Conservation (phyloP, 1,140 invertebrate genomes). For the Drosophila leontia region DNA sequence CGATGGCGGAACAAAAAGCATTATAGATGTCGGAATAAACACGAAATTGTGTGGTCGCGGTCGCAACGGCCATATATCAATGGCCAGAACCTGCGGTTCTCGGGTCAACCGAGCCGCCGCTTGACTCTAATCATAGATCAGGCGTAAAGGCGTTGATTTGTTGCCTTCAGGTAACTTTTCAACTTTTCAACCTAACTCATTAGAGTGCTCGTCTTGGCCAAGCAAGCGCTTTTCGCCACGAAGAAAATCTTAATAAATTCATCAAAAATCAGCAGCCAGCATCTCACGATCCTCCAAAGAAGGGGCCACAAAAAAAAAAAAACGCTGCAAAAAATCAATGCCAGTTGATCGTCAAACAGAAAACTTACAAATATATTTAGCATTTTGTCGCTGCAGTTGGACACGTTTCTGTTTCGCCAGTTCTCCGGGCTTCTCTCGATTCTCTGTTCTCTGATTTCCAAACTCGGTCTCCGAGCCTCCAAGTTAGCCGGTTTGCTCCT, state of each 20-base stretch:
- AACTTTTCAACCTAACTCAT: constrained; percentile 75
- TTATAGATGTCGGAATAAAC: constrained; percentile 39
- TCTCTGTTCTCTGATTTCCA: constrained; percentile 30
- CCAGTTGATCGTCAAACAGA: constrained; percentile 80
- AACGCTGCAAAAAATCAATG: constrained; percentile 62
- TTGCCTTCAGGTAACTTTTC: constrained; percentile 49
- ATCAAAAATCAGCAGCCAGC: constrained; percentile 77
- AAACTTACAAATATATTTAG: constrained; percentile 81
- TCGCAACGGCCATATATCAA: constrained; percentile 62
- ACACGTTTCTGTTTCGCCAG: constrained; percentile 49
- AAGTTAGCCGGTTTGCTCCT: constrained; percentile 52
- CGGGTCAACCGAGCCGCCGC: constrained; percentile 40
- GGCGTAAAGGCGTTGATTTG: constrained; percentile 78
- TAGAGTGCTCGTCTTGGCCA: constrained; percentile 46
- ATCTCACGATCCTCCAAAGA: constrained; percentile 70
- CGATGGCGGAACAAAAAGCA: constrained; percentile 43
- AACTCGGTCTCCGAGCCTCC: constrained; percentile 21
- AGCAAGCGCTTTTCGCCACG: constrained; percentile 27
- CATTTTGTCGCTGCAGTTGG: constrained; percentile 74
- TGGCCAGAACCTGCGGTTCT: constrained; percentile 49
- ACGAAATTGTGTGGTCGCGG: constrained; percentile 72
- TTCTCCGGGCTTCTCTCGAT: constrained; percentile 14
- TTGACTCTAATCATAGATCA: constrained; percentile 80
- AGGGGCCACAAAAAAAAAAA: constrained; percentile 20
- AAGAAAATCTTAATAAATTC: constrained; percentile 80